Base-by-base conservation (phyloP, 1,140 invertebrate species). In the Campoletis sonorensis region DNA sequence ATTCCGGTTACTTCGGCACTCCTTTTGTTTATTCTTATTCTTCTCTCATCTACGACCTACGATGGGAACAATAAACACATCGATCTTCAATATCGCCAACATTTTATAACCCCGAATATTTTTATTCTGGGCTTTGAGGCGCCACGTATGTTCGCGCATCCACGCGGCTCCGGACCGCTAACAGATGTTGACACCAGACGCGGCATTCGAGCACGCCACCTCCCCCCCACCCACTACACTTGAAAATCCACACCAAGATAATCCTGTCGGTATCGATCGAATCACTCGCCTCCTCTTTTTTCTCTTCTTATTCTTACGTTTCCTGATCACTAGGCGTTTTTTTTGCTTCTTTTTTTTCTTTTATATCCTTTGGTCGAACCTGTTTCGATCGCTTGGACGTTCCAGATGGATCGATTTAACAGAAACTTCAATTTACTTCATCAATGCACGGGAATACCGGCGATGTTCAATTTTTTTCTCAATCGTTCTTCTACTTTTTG, bases 101-200 rank as follows among this genome's bases (percentile, higher is more conserved):
- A n/a, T 54, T 64, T 64, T 49, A 2, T 73, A 18, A 26, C 4
- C 40, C 68, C 18, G 51, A 10, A 13, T 15, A 64, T 23, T 70
- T 33, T 33, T n/a, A 45, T 54, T 54, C 54, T 75, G 72, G 61
- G 30, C 67, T 45, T 82, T 40, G 72, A 23, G 79, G 79, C 81
- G 83, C 83, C 83, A 84, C 83, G 83, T 84, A 84, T 72, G 49
- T 33, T 15, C 45, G 68, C 40, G n/a, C 77, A 61, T 33, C 58
- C 49, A 68, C 64, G 78, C 83, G 82, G 76, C 33, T 67, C 33
- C 68, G 61, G 73, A 81, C 78, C 78, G 81, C 75, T 84, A 81
- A 18, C 81, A 84, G 80, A 84, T 84, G 81, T 84, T 82, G 78
- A 81, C 73, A 79, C 71, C 58, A 70, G 64, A 58, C 54, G 58